These are phyloP conservation scores for Tychaedon coryphoeus DNA, from an alignment of 2,113 vertebrate genomes.

Conservation along the genomic window DNA sequence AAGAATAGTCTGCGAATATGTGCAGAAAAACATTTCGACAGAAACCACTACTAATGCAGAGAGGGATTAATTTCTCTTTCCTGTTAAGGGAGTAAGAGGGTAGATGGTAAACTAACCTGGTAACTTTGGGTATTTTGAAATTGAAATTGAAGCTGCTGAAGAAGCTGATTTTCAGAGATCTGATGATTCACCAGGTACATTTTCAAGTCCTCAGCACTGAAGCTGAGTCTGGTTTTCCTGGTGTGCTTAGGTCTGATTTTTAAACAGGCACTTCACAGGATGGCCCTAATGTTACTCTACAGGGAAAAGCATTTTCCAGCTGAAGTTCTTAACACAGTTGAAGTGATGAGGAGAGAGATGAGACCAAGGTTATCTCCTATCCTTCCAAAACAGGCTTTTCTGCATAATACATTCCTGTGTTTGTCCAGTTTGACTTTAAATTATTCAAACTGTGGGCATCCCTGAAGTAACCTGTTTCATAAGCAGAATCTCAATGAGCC, in stretches of 20 bases:
- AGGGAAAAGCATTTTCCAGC: not conserved
- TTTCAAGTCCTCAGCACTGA: not conserved
- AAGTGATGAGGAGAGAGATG: not conserved
- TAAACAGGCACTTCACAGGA: not conserved
- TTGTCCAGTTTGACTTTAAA: conserved; percentile 39
- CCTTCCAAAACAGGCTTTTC: not conserved
- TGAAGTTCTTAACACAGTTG: not conserved
- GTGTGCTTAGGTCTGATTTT: not conserved
- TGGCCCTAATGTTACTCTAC: not conserved
- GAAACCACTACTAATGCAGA: not conserved
- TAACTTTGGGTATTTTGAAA: not conserved
- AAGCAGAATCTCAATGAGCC: not conserved
- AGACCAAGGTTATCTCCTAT: not conserved
- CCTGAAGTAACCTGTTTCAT: not conserved
- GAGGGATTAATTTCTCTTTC: not conserved
- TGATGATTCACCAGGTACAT: not conserved
- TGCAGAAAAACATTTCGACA: not conserved
- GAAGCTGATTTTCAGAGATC: not conserved
- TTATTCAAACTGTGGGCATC: not conserved
- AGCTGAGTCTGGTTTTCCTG: not conserved
- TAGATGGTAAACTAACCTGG: not conserved
- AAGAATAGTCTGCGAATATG: not conserved
- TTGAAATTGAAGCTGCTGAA: not conserved
- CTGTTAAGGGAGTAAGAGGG: not conserved
- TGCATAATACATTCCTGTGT: not conserved